Conservation (phyloP, 2,113 vertebrate species). For the Pan paniscus region DNA sequence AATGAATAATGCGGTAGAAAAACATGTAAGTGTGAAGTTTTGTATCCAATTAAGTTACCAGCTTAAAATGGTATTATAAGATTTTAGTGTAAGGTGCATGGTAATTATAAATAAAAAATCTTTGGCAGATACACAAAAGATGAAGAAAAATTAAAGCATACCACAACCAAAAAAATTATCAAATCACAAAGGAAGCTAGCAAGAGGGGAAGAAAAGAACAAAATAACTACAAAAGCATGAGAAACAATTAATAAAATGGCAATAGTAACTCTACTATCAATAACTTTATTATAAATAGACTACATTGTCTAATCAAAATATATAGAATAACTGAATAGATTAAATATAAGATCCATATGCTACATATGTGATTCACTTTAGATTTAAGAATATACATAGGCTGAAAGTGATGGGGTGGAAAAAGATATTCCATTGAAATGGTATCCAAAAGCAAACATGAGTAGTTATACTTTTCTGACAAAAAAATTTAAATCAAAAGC, state of each 20-base stretch:
- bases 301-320: background rate
- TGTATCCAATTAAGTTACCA: background rate
- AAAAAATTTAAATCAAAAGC: too few relatives aligned
- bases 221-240: background rate
- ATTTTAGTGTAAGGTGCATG: too few relatives aligned
- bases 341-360: background rate
- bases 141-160: background rate
- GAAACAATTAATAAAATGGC: background rate
- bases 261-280: background rate
- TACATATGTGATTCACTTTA: too few relatives aligned
- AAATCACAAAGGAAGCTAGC: background rate
- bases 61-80: background rate
- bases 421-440: too few relatives aligned
- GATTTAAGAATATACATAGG: too few relatives aligned
- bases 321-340: background rate
- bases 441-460: too few relatives aligned
- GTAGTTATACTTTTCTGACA: too few relatives aligned
- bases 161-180: background rate
- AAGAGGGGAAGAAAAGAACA: background rate
- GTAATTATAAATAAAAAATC: background rate
- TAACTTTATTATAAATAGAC: background rate
- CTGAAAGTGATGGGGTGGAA: too few relatives aligned
- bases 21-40: background rate
- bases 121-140: too few relatives aligned
- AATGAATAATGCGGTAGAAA: background rate